These are phyloP conservation scores for Acrobasis suavella DNA, from an alignment of 2,888 invertebrate genomes.

Conservation along the genomic window DNA sequence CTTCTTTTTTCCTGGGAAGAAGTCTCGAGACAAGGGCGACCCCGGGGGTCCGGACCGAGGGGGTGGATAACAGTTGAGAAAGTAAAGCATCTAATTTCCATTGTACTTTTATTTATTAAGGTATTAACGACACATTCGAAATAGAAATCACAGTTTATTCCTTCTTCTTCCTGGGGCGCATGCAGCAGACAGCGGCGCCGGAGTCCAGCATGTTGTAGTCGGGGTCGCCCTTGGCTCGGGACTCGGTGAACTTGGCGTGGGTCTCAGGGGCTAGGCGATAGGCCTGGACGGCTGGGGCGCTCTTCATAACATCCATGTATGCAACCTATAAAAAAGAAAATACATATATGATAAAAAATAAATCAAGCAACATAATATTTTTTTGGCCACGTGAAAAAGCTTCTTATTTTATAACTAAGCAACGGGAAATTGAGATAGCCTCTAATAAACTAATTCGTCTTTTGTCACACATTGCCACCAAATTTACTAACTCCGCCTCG, in stretches of 20 bases:
- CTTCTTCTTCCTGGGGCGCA: constrained; percentile 78
- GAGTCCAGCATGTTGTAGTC: constrained; percentile 86
- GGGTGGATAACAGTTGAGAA: neutral
- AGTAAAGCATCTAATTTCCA: neutral
- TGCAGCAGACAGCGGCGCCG: constrained; percentile 65
- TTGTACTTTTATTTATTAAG: constrained; percentile 28
- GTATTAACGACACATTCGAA: constrained; percentile 1
- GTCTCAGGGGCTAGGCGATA: constrained; percentile 85
- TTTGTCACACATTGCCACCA: too few species aligned
- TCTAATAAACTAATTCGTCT: too few species aligned
- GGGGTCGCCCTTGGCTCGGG: constrained; percentile 84
- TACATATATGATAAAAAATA: too few species aligned
- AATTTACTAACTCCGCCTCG: too few species aligned
- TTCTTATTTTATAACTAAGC: too few species aligned
- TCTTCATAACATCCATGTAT: constrained; percentile 88
- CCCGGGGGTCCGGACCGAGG: too few species aligned
- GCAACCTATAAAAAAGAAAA: constrained; percentile 44
- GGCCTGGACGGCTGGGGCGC: constrained; percentile 86
- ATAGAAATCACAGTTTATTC: constrained; percentile 45
- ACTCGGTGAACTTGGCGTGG: constrained; percentile 87
- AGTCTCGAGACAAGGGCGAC: too few species aligned
- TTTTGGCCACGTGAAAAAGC: too few species aligned
- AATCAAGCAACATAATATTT: too few species aligned
- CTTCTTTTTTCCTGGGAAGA: too few species aligned
- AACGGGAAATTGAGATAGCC: too few species aligned